Evolutionary conservation across 2,113 vertebrate species (phyloP), one percentile per base, ranked within the genome.

Genomic region (Anarhynchus alexandrinus): DNA sequence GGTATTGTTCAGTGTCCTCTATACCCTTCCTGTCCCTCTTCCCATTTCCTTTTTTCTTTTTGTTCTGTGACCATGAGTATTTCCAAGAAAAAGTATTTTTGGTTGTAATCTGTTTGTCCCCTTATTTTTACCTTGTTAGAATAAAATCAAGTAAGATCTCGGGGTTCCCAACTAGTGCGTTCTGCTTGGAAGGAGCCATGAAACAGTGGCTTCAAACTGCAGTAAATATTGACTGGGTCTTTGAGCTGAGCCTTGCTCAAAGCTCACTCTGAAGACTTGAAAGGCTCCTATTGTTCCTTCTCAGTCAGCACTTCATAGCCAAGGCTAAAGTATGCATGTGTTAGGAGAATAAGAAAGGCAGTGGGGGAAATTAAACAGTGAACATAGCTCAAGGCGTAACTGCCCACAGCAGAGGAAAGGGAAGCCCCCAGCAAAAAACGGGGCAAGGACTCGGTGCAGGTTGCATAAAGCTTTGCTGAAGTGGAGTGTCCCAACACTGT

Each of bases 281-380:
- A 99, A 99, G 98, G 96, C 95, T 66, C 79, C 97, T 98, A 98
- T 99, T 99, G 99, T 99, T 98, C 97, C 85, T 95, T 90, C 96
- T 96, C 94, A 96, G 97, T 98, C 98, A 97, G 98, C 98, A 97
- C 96, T 98, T 97, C 97, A 98, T 91, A 97, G 96, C 96, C 92
- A 54, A 95, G 97, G 96, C 98, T 97, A 94, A 98, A 98, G 98
- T 97, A 98, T 98, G 98, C 98, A 98, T 98, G 98, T 94, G 97
- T 98, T 98, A 98, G 97, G 95, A 93, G 95, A 94, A 96, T 94
- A 94, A 97, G 96, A 98, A 98, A 97, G 96, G 85, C 97, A 59
- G 88, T 83, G 51, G 65, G 94, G 90, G 47, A 92, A 95, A 96
- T 92, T 45, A 93, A 96, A 91, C 65, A 93, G 94, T 81, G 96